phyloP scores from a whole-genome alignment of 1,140 invertebrate genomes.

The Batillaria attramentaria region DNA sequence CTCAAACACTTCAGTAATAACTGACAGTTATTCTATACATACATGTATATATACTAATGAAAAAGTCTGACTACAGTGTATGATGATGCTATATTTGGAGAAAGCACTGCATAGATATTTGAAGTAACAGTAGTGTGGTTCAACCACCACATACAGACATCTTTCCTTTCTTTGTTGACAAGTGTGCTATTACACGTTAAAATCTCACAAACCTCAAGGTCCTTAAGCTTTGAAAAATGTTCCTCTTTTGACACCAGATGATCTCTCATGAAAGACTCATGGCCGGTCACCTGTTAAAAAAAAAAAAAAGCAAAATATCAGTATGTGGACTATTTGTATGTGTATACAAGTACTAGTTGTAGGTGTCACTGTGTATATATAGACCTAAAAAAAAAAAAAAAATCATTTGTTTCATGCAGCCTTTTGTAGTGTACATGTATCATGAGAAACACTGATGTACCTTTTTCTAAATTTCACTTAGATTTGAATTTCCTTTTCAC shows the following conservation, averaged over 20 bases:
- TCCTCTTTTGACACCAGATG: conserved; percentile 40
- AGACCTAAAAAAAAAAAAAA: background rate
- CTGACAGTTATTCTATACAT: too few species aligned
- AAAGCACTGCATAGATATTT: background rate
- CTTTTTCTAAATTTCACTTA: background rate
- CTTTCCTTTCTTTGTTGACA: background rate
- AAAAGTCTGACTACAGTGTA: background rate
- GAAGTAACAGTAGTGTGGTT: background rate
- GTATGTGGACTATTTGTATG: background rate
- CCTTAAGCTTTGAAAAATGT: conserved; percentile 38
- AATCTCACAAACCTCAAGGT: conserved; percentile 39
- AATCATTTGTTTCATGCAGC: background rate
- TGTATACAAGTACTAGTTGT: background rate
- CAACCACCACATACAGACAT: background rate
- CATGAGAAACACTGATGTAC: background rate
- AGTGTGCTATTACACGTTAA: background rate
- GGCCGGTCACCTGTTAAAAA: conserved; percentile 33
- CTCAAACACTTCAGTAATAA: background rate
- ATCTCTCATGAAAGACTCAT: conserved; percentile 43
- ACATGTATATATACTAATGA: background rate
- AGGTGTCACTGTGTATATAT: background rate
- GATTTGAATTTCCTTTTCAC: too few species aligned
- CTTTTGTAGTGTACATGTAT: background rate
- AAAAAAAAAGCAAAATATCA: background rate
- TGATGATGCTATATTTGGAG: too few species aligned